These are phyloP conservation scores for Calameuta filiformis DNA, from an alignment of 2,888 invertebrate species.

Conservation along the genomic window DNA sequence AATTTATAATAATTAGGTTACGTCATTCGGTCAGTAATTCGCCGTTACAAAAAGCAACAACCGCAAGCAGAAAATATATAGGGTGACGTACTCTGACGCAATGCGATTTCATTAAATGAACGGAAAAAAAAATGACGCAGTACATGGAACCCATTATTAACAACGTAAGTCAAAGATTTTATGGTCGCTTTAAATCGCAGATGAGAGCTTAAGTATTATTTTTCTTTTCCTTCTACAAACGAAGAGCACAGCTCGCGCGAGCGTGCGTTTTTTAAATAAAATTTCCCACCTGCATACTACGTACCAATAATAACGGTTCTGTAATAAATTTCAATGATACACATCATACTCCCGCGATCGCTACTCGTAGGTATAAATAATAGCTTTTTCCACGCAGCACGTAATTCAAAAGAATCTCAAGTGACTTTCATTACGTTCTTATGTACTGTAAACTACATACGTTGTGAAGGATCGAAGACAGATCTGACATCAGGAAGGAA, in stretches of 20 bases:
- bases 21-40: background rate
- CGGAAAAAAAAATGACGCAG: background rate
- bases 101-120: background rate
- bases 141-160: background rate
- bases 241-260: background rate
- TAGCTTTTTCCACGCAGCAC: background rate
- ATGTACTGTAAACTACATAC: background rate
- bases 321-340: background rate
- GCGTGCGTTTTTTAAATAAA: background rate
- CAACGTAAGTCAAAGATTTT: background rate
- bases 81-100: background rate
- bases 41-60: background rate
- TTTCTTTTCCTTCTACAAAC: background rate
- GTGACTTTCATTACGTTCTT: background rate
- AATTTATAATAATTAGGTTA: background rate
- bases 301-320: background rate
- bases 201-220: background rate
- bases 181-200: background rate
- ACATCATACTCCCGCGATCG: background rate
- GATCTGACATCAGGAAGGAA: background rate
- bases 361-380: background rate
- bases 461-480: background rate
- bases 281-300: background rate
- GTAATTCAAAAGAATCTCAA: background rate
- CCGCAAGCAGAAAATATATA: background rate